These are phyloP conservation scores for Pongo pygmaeus DNA, from an alignment of 2,113 vertebrate genomes.

Conservation along the genomic window DNA sequence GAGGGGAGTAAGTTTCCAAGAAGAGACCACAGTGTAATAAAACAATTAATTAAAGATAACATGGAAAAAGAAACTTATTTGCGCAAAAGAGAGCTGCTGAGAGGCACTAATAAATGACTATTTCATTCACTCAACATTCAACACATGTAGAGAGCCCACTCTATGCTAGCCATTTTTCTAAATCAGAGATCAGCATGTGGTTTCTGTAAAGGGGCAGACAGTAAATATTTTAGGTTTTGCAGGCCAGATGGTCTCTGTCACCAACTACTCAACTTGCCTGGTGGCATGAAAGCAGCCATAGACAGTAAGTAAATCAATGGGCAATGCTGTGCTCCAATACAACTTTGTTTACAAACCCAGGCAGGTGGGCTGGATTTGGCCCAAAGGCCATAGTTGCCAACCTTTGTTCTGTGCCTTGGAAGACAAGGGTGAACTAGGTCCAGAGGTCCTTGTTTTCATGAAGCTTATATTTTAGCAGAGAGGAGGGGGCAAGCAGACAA, in stretches of 20 bases:
- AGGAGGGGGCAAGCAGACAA: background rate
- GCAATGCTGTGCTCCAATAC: background rate
- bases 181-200: background rate
- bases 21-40: background rate
- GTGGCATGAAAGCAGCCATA: background rate
- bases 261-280: background rate
- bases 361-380: background rate
- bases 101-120: background rate
- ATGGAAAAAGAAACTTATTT: slow-evolving; percentile 31
- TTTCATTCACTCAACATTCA: slow-evolving; percentile 9
- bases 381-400: background rate
- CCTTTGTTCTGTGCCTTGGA: background rate
- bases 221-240: background rate
- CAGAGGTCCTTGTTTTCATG: background rate
- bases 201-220: background rate
- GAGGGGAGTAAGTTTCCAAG: background rate
- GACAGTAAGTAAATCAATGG: background rate
- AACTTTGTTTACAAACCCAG: background rate
- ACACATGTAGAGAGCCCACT: background rate
- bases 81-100: background rate
- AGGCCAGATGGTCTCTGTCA: background rate
- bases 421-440: background rate
- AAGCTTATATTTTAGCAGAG: background rate
- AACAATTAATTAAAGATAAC: background rate
- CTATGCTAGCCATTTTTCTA: background rate